Evolutionary conservation across 2,888 invertebrate species (phyloP).

Genomic region (Troides helena): DNA sequence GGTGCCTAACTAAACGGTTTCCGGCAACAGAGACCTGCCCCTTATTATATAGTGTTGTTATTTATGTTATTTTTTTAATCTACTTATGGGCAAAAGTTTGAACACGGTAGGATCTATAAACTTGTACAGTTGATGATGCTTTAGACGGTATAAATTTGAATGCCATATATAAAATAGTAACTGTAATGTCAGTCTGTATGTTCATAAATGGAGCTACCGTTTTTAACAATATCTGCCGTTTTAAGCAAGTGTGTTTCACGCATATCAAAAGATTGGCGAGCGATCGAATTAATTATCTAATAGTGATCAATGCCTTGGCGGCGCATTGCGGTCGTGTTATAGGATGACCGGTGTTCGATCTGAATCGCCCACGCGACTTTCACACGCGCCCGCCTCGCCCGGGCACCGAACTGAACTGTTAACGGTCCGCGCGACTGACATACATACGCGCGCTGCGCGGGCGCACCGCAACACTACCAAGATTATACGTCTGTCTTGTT

Average conservation of each 20-base stretch:
- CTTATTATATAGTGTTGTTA: too few species aligned
- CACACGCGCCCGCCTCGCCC: slow-evolving; percentile 24
- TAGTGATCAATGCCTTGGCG: slow-evolving; percentile 4
- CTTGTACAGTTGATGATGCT: too few species aligned
- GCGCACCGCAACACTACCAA: slow-evolving; percentile 10
- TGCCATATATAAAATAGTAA: too few species aligned
- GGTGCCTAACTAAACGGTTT: too few species aligned
- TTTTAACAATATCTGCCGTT: not conserved
- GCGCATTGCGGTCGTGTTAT: slow-evolving; percentile 17
- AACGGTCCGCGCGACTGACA: slow-evolving; percentile 34
- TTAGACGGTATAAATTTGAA: too few species aligned
- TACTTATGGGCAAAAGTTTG: too few species aligned
- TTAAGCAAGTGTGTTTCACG: not conserved
- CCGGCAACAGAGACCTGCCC: too few species aligned
- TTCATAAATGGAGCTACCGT: not conserved
- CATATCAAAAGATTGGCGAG: not conserved
- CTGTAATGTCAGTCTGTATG: not conserved
- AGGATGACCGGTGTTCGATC: slow-evolving; percentile 25
- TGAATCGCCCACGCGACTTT: slow-evolving; percentile 29
- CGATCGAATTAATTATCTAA: slow-evolving; percentile 2
- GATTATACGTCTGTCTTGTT: slow-evolving; percentile 13
- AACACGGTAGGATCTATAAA: too few species aligned
- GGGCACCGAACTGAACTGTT: slow-evolving; percentile 25
- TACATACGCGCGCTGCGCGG: slow-evolving; percentile 27
- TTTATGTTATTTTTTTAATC: too few species aligned